Conservation (phyloP, 2,797 vertebrate genomes). For the Sardinella longiceps region DNA sequence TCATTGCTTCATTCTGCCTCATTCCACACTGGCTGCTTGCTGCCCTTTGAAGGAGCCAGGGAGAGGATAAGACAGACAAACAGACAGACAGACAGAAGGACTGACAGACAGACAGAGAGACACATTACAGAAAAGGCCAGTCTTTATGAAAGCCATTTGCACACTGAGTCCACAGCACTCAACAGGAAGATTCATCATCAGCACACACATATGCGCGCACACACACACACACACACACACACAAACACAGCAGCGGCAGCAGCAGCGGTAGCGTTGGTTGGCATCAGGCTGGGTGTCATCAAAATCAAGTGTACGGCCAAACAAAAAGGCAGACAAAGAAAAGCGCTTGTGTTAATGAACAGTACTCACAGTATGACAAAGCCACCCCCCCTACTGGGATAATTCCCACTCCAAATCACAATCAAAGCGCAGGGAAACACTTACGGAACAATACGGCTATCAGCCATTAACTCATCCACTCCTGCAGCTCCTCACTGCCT, state of each 20-base stretch:
- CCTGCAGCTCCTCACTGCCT: conserved; percentile 69
- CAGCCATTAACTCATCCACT: conserved; percentile 75
- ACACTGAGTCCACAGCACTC: background rate
- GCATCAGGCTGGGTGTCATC: conserved; percentile 50
- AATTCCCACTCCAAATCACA: conserved; percentile 81
- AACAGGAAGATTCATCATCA: conserved; percentile 22
- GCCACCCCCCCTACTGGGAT: conserved; percentile 78
- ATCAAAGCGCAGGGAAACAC: conserved; percentile 80
- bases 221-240: too few species aligned
- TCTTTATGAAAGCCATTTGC: background rate
- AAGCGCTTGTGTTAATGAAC: conserved; percentile 74
- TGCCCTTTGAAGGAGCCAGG: background rate
- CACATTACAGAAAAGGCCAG: background rate
- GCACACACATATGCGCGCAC: background rate
- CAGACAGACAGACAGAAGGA: background rate
- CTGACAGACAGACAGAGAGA: background rate
- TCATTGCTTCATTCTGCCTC: too few species aligned
- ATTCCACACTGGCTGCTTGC: too few species aligned
- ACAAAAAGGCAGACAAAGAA: conserved; percentile 29
- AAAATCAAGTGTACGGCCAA: conserved; percentile 47
- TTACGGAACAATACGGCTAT: conserved; percentile 71
- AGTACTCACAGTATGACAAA: conserved; percentile 73
- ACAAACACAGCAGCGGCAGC: background rate
- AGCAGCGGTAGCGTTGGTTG: too few species aligned
- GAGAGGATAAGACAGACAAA: background rate